A percentile compares a stretch with the other conserved stretches of the same genome.
Evolutionary conservation across 2,888 invertebrate genomes (phyloP).

Genomic region (Theretra japonica): DNA sequence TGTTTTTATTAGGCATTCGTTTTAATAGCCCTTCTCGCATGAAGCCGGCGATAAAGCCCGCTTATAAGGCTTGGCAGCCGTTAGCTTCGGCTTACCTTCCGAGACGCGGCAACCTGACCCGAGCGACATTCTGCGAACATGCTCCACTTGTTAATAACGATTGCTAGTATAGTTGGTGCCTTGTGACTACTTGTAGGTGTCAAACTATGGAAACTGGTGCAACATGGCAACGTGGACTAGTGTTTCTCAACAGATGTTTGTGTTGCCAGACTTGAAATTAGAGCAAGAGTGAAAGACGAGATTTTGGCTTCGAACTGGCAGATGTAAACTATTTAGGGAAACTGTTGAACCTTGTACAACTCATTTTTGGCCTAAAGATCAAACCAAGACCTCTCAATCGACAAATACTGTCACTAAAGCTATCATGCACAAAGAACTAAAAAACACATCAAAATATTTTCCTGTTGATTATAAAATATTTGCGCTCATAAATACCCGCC

Average conservation of each 20-base stretch:
- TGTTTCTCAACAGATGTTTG: too few species aligned
- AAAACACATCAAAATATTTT: background rate
- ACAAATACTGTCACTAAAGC: background rate
- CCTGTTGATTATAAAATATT: conserved; percentile 11
- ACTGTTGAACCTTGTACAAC: too few species aligned
- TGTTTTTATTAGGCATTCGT: background rate
- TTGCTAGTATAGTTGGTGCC: background rate
- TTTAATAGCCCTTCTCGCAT: background rate
- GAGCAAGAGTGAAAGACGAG: too few species aligned
- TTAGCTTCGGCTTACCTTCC: conserved; percentile 24
- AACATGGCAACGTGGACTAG: too few species aligned
- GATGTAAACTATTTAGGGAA: too few species aligned
- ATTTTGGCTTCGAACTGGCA: too few species aligned
- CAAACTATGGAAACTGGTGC: too few species aligned
- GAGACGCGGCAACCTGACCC: conserved; percentile 7
- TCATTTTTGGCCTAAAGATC: too few species aligned
- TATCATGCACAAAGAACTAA: background rate
- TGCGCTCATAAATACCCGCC: background rate
- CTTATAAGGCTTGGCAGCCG: conserved; percentile 10
- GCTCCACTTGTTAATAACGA: background rate
- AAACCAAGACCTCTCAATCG: too few species aligned
- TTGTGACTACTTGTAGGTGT: too few species aligned
- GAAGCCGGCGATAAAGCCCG: conserved; percentile 6
- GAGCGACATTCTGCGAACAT: background rate
- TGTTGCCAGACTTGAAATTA: too few species aligned